phyloP scores from a whole-genome alignment of 2,113 vertebrate species.

The Zosterops pallidus region DNA sequence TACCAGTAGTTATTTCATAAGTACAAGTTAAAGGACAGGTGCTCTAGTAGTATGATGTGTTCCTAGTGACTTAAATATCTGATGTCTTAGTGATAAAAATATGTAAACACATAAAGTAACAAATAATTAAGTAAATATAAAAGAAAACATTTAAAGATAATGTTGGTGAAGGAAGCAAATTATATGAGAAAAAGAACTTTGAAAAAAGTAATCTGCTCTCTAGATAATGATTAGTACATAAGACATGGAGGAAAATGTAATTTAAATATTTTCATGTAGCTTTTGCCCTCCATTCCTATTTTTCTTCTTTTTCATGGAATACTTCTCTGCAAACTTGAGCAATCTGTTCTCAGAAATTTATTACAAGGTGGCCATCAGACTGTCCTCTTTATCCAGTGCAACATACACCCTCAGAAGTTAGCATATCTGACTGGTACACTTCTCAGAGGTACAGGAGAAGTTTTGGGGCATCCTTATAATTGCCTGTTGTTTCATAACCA shows the following conservation, averaged over 20 bases:
- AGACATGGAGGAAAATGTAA: not conserved
- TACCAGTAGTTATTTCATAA: not conserved
- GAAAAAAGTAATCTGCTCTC: not conserved
- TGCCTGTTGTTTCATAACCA: not conserved
- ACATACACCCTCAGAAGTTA: not conserved
- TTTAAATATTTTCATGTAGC: not conserved
- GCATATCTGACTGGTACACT: not conserved
- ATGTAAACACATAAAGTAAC: not conserved
- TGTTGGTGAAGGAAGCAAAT: not conserved
- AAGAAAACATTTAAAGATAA: not conserved
- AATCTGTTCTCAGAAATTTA: not conserved
- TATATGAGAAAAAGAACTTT: not conserved
- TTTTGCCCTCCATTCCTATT: not conserved
- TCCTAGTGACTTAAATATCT: not conserved
- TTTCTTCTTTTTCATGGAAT: not conserved
- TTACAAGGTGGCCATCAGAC: not conserved
- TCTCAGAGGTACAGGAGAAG: not conserved
- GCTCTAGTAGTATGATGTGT: not conserved
- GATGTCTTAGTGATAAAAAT: not conserved
- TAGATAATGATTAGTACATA: not conserved
- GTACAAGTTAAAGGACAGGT: not conserved
- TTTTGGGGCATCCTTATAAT: not conserved
- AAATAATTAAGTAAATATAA: not conserved
- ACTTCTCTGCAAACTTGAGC: not conserved
- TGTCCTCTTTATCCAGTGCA: not conserved